These are phyloP conservation scores for Procavia capensis DNA, from an alignment of 2,113 vertebrate species.

Conservation along the genomic window DNA sequence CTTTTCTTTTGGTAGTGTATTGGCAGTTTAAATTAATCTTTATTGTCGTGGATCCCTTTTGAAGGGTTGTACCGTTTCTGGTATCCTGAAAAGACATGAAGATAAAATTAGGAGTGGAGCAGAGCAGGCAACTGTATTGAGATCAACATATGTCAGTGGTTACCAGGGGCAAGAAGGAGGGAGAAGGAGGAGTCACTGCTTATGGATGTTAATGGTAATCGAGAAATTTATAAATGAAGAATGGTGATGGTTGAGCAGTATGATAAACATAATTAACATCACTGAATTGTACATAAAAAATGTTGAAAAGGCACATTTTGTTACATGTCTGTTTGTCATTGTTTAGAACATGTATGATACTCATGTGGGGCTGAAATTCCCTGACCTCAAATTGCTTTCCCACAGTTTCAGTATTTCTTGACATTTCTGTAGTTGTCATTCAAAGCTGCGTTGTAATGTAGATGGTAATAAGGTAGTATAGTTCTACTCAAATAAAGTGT, in stretches of 20 bases:
- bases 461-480: neutral
- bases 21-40: neutral
- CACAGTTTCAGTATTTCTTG: neutral
- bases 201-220: neutral
- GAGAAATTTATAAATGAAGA: neutral
- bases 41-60: neutral
- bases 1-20: constrained; percentile 11
- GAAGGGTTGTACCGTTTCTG: neutral
- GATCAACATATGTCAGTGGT: neutral
- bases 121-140: neutral
- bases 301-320: no score
- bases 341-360: neutral
- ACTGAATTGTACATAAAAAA: neutral
- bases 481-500: no score
- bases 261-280: neutral
- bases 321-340: no score
- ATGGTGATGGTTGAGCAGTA: neutral
- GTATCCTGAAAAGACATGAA: neutral
- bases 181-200: neutral
- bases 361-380: neutral
- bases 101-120: neutral
- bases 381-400: neutral
- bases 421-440: neutral
- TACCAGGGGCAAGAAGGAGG: neutral
- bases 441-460: neutral